Percentiles rank a stretch among this genome's conserved stretches.
phyloP scores from a whole-genome alignment of 1,140 invertebrate genomes.

The Ectropis grisescens region DNA sequence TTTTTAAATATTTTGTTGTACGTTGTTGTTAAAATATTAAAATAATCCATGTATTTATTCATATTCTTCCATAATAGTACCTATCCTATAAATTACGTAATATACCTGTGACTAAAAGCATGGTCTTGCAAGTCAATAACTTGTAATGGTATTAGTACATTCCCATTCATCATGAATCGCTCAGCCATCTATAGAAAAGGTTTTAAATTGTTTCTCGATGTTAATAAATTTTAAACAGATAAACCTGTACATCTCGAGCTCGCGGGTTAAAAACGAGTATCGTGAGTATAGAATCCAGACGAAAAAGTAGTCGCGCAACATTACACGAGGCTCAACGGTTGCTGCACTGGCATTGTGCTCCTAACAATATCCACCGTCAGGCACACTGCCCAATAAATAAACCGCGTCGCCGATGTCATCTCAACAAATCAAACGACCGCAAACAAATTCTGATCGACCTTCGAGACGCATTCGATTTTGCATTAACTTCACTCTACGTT shows the following conservation, averaged over 20 bases:
- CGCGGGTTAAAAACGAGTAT: conserved; percentile 63
- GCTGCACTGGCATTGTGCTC: conserved; percentile 60
- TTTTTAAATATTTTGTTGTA: too few relatives aligned
- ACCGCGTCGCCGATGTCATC: conserved; percentile 36
- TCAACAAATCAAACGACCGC: conserved; percentile 44
- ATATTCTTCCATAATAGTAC: too few relatives aligned
- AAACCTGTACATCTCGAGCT: conserved; percentile 67
- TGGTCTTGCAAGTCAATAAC: background rate
- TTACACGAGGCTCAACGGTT: conserved; percentile 66
- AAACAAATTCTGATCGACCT: conserved; percentile 44
- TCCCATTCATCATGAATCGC: conserved; percentile 58
- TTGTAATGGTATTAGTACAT: conserved; percentile 42
- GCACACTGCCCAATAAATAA: conserved; percentile 47
- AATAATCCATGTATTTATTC: too few relatives aligned
- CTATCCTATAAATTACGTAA: too few relatives aligned
- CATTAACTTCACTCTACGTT: too few relatives aligned
- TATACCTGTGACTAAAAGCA: too few relatives aligned
- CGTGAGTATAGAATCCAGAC: conserved; percentile 66
- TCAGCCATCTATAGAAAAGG: conserved; percentile 58
- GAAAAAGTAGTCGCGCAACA: conserved; percentile 69
- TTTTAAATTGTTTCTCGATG: conserved; percentile 68
- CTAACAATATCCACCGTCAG: conserved; percentile 55
- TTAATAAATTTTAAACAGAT: conserved; percentile 70
- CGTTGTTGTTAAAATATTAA: too few relatives aligned
- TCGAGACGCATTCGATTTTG: conserved; percentile 41